Conservation (phyloP, 1,140 invertebrate species). For the Apolygus lucorum region DNA sequence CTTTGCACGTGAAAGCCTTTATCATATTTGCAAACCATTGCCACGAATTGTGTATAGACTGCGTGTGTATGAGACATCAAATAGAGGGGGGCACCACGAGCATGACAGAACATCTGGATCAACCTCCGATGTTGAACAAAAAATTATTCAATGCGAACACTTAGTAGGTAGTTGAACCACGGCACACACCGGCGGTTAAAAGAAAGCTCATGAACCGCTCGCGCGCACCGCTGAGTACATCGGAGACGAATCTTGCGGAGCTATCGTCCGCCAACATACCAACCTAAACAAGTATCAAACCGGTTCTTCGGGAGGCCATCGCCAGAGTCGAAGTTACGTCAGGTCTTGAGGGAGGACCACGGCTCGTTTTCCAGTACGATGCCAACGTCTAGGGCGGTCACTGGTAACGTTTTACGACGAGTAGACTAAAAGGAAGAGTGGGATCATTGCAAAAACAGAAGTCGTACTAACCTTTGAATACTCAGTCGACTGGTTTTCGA, state of each 20-base stretch:
- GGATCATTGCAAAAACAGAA: too few species aligned
- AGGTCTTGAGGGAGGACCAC: background rate
- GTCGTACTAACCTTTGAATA: too few species aligned
- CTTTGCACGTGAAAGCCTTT: too few species aligned
- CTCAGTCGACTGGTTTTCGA: too few species aligned
- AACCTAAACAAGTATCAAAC: conserved; percentile 1
- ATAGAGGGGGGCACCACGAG: background rate
- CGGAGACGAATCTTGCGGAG: background rate
- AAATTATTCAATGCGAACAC: background rate
- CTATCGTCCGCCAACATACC: background rate
- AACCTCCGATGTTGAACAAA: background rate
- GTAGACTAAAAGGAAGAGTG: too few species aligned
- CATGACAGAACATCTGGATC: background rate
- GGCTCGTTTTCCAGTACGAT: background rate
- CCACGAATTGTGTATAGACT: too few species aligned
- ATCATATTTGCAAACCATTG: too few species aligned
- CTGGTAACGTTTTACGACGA: background rate
- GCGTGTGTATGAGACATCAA: background rate
- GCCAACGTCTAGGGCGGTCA: background rate
- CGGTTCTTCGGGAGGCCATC: conserved; percentile 3
- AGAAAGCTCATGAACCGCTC: too few species aligned
- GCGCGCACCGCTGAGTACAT: too few species aligned
- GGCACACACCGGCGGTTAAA: background rate
- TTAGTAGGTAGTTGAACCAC: background rate
- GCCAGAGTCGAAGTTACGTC: conserved; percentile 2